Percentiles rank a stretch among this genome's conserved stretches.
These are phyloP conservation scores for Acanthiza pusilla DNA, from an alignment of 2,797 vertebrate genomes.

Conservation along the genomic window DNA sequence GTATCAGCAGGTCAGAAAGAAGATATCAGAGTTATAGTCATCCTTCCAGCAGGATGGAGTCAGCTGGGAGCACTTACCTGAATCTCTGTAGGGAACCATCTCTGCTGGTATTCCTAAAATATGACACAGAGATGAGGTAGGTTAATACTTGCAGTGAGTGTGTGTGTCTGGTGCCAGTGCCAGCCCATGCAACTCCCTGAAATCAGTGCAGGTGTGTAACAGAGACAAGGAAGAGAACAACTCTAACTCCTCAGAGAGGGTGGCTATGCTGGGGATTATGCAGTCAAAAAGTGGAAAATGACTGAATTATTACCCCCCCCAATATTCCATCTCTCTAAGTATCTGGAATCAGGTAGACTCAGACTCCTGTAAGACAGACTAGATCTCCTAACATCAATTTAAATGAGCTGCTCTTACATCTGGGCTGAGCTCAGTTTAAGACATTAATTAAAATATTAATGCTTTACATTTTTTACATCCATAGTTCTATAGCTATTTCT, in stretches of 20 bases:
- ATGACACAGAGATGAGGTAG: background rate
- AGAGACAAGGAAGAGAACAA: background rate
- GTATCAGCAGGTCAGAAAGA: background rate
- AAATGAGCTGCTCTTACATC: background rate
- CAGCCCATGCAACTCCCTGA: background rate
- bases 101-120: slow-evolving; percentile 45
- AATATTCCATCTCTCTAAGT: background rate
- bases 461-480: background rate
- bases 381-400: background rate
- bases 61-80: background rate
- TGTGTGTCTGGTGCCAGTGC: background rate
- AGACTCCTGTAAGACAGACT: background rate
- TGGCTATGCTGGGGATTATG: background rate
- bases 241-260: background rate
- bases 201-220: background rate
- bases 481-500: background rate
- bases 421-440: background rate
- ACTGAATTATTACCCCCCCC: background rate
- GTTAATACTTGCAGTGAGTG: background rate
- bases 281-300: background rate
- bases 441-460: background rate
- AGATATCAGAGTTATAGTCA: background rate
- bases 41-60: background rate
- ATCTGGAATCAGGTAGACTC: background rate
- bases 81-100: slow-evolving; percentile 15